phyloP scores from a whole-genome alignment of 2,113 vertebrate genomes.

The Pavo muticus region DNA sequence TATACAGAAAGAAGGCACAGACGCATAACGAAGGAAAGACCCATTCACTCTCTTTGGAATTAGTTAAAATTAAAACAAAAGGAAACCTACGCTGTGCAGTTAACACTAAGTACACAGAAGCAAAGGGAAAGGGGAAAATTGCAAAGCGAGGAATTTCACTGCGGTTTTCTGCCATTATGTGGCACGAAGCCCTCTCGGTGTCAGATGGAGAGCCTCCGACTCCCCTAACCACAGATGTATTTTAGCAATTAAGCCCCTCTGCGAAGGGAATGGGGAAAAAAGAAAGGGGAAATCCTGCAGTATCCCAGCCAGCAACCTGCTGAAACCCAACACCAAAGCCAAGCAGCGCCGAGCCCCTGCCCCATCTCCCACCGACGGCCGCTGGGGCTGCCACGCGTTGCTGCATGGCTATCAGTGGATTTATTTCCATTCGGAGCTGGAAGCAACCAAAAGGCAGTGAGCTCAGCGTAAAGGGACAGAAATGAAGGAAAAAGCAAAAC shows the following conservation, averaged over 20 bases:
- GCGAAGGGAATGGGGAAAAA: neutral
- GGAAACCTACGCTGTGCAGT: constrained; percentile 5
- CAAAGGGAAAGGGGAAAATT: neutral
- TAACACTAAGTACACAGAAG: neutral
- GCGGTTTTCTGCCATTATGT: neutral
- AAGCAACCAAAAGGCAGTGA: constrained; percentile 3
- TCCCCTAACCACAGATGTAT: constrained; percentile 4
- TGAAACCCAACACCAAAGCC: neutral
- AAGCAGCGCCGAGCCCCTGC: neutral
- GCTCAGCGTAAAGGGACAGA: constrained; percentile 12
- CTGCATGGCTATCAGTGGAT: constrained; percentile 23
- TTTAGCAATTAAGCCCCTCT: neutral
- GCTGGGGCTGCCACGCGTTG: neutral
- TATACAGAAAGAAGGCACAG: constrained; percentile 15
- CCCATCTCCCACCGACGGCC: neutral
- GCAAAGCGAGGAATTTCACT: neutral
- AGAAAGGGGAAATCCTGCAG: neutral
- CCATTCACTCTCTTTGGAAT: constrained; percentile 25
- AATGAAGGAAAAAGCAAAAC: constrained; percentile 50
- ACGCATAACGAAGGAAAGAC: neutral
- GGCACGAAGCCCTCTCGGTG: neutral
- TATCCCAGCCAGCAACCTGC: neutral
- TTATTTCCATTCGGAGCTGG: constrained; percentile 23
- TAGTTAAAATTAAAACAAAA: constrained; percentile 38
- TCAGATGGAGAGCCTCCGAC: neutral